phyloP scores from a whole-genome alignment of 2,113 vertebrate genomes.

The Cromileptes altivelis region DNA sequence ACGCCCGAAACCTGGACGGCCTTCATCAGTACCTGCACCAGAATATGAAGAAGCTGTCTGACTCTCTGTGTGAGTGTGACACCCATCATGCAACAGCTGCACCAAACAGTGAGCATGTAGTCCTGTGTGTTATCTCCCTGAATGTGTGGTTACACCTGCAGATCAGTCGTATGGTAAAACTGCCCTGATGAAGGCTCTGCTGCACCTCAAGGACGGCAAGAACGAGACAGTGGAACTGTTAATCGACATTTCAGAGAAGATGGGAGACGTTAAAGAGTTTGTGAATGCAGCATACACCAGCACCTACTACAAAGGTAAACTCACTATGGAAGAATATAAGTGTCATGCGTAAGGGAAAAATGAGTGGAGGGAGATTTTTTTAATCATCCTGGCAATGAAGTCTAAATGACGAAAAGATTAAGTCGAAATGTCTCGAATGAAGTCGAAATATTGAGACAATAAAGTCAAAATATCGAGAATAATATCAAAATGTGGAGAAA shows the following conservation, averaged over 20 bases:
- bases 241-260: conserved; percentile 89
- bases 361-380: too few species aligned
- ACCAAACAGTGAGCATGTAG: too few species aligned
- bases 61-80: conserved; percentile 88
- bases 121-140: background rate
- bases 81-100: conserved; percentile 3
- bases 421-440: too few species aligned
- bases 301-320: conserved; percentile 93
- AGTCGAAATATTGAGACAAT: too few species aligned
- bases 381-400: too few species aligned
- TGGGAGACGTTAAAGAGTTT: conserved; percentile 88
- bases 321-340: too few species aligned
- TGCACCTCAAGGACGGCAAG: conserved; percentile 89
- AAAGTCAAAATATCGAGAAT: too few species aligned
- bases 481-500: too few species aligned
- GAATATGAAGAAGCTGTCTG: conserved; percentile 89
- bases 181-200: conserved; percentile 92
- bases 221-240: conserved; percentile 90
- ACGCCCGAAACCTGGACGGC: conserved; percentile 85
- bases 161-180: conserved; percentile 94
- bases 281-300: conserved; percentile 92
- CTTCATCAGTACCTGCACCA: conserved; percentile 87
- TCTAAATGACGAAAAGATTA: too few species aligned
- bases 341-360: too few species aligned
- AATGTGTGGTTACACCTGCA: conserved; percentile 63